phyloP scores from a whole-genome alignment of 2,888 invertebrate species.

The Linyphia triangularis region DNA sequence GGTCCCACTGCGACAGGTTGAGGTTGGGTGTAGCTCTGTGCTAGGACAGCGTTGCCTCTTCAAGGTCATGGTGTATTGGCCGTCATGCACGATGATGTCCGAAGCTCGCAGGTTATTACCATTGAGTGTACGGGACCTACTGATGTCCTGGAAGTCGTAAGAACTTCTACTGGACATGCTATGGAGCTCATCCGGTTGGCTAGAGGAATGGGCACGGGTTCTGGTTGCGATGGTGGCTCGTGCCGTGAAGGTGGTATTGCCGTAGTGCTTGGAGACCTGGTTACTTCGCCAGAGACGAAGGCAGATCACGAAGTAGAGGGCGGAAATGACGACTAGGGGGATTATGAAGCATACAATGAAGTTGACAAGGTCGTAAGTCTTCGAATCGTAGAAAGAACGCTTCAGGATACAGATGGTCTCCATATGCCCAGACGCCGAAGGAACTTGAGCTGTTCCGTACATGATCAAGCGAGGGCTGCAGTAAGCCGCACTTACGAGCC shows the following conservation, averaged over 20 bases:
- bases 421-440: slow-evolving; percentile 42
- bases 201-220: slow-evolving; percentile 24
- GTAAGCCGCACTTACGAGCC: slow-evolving; percentile 90
- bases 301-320: slow-evolving; percentile 91
- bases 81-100: slow-evolving; percentile 70
- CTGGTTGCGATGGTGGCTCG: slow-evolving; percentile 49
- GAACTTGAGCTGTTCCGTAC: slow-evolving; percentile 82
- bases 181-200: slow-evolving; percentile 36
- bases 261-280: slow-evolving; percentile 70
- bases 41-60: slow-evolving; percentile 54
- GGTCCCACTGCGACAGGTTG: slow-evolving; percentile 54
- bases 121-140: slow-evolving; percentile 14
- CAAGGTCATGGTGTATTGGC: slow-evolving; percentile 66
- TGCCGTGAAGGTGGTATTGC: slow-evolving; percentile 54
- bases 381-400: slow-evolving; percentile 85
- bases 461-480: slow-evolving; percentile 91
- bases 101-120: slow-evolving; percentile 58
- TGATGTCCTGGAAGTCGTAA: slow-evolving; percentile 42
- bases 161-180: slow-evolving; percentile 44
- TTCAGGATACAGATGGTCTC: slow-evolving; percentile 88
- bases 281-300: slow-evolving; percentile 87
- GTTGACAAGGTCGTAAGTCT: slow-evolving; percentile 89
- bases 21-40: slow-evolving; percentile 63
- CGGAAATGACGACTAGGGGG: slow-evolving; percentile 88
- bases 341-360: slow-evolving; percentile 90